These are phyloP conservation scores for Rhagologus leucostigma DNA, from an alignment of 2,113 vertebrate species.

Conservation along the genomic window DNA sequence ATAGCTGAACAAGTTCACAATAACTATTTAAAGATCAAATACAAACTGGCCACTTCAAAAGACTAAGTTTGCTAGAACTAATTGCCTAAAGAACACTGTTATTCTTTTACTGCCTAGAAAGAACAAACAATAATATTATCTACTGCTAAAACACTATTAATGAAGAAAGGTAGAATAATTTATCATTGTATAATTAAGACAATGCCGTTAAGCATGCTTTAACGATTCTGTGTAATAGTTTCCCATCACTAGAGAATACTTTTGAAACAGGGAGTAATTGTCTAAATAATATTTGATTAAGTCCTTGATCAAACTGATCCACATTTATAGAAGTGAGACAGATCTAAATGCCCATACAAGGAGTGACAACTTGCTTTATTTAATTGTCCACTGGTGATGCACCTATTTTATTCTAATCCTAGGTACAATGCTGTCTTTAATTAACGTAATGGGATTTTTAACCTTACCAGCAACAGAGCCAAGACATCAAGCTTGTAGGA, in stretches of 20 bases:
- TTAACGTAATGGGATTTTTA: background rate
- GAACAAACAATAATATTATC: conserved; percentile 73
- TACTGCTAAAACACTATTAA: conserved; percentile 65
- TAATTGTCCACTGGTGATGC: background rate
- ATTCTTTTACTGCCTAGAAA: conserved; percentile 37
- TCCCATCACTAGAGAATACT: conserved; percentile 70
- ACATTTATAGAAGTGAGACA: background rate
- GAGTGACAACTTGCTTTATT: background rate
- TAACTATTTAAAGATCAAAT: conserved; percentile 61
- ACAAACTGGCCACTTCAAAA: conserved; percentile 60
- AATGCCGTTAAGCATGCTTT: conserved; percentile 70
- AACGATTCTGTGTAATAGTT: conserved; percentile 70
- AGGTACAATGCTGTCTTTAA: background rate
- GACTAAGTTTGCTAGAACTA: conserved; percentile 51
- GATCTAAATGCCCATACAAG: background rate
- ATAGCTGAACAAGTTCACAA: conserved; percentile 53
- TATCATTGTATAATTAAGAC: conserved; percentile 76
- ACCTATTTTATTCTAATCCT: background rate
- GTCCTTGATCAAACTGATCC: conserved; percentile 53
- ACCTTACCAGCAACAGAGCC: background rate
- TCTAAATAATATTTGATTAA: conserved; percentile 64
- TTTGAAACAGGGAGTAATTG: conserved; percentile 54
- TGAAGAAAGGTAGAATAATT: conserved; percentile 75
- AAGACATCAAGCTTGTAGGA: background rate
- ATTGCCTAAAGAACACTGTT: conserved; percentile 59